These are phyloP conservation scores for Leptopilina myrica DNA, from an alignment of 2,888 invertebrate genomes.

Conservation along the genomic window DNA sequence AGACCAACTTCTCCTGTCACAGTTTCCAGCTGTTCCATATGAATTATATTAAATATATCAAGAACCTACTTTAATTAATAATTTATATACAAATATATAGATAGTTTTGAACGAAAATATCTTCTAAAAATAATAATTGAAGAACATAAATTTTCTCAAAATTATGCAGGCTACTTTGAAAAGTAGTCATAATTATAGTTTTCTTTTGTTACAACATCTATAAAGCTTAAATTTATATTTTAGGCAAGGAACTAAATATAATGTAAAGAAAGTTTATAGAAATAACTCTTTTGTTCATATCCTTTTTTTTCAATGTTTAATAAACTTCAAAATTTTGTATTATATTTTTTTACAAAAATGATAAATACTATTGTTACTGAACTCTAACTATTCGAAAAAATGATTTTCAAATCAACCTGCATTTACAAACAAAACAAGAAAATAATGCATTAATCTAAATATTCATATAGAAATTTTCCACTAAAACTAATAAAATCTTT, in stretches of 20 bases:
- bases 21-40: conserved; percentile 71
- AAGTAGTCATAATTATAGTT: not conserved
- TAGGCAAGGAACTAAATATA: no score
- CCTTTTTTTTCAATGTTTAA: no score
- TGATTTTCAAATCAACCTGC: conserved; percentile 26
- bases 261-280: no score
- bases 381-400: not conserved
- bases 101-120: conserved; percentile 4
- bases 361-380: no score
- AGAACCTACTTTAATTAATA: conserved; percentile 60
- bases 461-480: not conserved
- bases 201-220: not conserved
- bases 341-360: no score
- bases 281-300: no score
- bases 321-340: no score
- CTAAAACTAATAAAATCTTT: not conserved
- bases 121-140: not conserved
- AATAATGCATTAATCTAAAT: not conserved
- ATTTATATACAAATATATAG: conserved; percentile 26
- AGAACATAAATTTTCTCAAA: not conserved
- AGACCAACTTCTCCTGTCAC: conserved; percentile 72
- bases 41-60: conserved; percentile 69
- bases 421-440: conserved; percentile 34
- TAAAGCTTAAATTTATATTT: no score
- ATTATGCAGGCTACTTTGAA: conserved; percentile 3